These are phyloP conservation scores for Gymnopithys bicolor DNA, from an alignment of 2,797 vertebrate genomes.

Conservation along the genomic window DNA sequence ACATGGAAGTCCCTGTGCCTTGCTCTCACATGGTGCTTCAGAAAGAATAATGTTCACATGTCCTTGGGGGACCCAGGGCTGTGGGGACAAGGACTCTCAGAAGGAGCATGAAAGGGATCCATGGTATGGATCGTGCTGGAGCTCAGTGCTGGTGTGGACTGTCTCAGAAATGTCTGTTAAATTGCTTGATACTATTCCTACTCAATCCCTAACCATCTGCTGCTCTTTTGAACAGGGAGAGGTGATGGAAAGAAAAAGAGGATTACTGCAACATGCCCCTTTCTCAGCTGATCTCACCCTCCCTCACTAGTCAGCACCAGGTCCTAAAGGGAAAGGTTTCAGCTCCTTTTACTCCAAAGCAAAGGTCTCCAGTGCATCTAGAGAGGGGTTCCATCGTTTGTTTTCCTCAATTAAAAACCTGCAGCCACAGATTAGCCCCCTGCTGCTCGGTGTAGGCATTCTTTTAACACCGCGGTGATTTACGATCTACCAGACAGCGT, in stretches of 20 bases:
- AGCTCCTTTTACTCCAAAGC: not conserved
- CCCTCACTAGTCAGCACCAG: not conserved
- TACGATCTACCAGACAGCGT: constrained; percentile 49
- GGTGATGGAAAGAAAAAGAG: not conserved
- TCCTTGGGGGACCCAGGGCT: not conserved
- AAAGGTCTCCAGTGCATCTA: constrained; percentile 37
- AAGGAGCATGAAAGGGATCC: not conserved
- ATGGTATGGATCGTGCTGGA: not conserved
- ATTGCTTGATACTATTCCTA: not conserved
- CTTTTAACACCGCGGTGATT: constrained; percentile 58
- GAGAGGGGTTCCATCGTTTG: constrained; percentile 45
- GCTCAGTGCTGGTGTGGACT: accelerated
- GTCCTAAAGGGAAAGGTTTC: not conserved
- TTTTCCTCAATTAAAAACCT: constrained; percentile 74
- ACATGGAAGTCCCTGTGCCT: not conserved
- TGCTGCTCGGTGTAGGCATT: constrained; percentile 16
- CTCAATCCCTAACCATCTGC: not conserved
- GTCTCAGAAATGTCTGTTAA: not conserved
- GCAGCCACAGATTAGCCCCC: constrained; percentile 64
- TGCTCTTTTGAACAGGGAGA: not conserved
- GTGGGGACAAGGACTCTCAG: not conserved
- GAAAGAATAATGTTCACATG: not conserved
- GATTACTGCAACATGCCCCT: not conserved
- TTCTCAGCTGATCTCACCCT: not conserved
- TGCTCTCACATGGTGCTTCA: not conserved